A percentile compares a stretch with the other conserved stretches of the same genome.
Conservation (phyloP, 2,113 vertebrate genomes). For the Nansenia antarctica region DNA sequence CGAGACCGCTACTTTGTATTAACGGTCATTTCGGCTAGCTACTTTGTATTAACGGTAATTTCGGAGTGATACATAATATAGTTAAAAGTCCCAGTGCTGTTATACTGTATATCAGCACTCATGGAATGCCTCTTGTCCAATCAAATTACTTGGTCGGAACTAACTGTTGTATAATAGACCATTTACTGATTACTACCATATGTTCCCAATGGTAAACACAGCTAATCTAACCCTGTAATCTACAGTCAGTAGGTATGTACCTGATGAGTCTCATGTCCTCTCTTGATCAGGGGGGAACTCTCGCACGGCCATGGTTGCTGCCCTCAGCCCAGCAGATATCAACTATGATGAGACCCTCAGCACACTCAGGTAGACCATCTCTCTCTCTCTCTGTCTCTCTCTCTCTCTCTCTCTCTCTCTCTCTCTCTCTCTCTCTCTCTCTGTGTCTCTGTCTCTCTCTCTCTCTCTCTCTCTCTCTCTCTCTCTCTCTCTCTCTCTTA, state of each 20-base stretch:
- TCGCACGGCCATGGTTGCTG: slow-evolving; percentile 95
- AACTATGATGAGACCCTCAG: slow-evolving; percentile 98
- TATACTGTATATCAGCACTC: too few relatives aligned
- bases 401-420: neutral
- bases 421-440: neutral
- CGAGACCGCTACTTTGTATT: too few relatives aligned
- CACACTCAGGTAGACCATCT: slow-evolving; percentile 85
- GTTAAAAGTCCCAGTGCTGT: too few relatives aligned
- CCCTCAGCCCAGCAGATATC: slow-evolving; percentile 95
- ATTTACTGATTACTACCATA: too few relatives aligned
- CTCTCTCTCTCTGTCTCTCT: neutral
- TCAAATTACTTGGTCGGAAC: too few relatives aligned
- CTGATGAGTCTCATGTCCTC: neutral
- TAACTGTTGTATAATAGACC: too few relatives aligned
- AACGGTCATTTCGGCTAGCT: too few relatives aligned
- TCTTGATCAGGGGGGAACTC: slow-evolving; percentile 89
- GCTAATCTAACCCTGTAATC: neutral
- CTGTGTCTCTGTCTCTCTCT: neutral
- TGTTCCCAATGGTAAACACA: too few relatives aligned
- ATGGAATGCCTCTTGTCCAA: too few relatives aligned
- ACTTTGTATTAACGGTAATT: too few relatives aligned
- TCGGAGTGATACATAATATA: too few relatives aligned
- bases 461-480: neutral
- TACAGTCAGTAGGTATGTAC: neutral
- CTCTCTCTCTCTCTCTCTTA: neutral